Percentiles rank a stretch among this genome's conserved stretches.
Evolutionary conservation across 2,113 vertebrate genomes (phyloP).

Genomic region (Nothoprocta perdicaria): DNA sequence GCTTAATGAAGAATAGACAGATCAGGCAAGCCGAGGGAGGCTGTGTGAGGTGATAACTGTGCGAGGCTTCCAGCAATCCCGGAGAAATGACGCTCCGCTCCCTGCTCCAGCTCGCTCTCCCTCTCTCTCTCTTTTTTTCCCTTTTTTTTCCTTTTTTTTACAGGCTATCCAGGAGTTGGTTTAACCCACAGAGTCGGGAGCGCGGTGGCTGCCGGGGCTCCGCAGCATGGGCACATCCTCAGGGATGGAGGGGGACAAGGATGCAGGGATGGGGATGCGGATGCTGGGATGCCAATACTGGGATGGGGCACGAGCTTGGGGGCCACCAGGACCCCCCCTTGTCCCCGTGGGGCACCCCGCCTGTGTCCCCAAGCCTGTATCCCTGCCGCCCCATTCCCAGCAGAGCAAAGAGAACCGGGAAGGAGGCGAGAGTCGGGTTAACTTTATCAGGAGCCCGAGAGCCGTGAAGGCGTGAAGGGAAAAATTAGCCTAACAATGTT

Average conservation of each 20-base stretch:
- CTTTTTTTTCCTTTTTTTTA: not conserved
- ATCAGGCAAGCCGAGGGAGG: constrained; percentile 91
- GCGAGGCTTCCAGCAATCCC: constrained; percentile 92
- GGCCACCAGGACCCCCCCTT: too few species aligned
- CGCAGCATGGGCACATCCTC: not conserved
- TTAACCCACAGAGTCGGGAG: not conserved
- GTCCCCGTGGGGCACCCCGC: too few species aligned
- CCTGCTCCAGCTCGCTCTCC: not conserved
- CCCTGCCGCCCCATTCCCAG: too few species aligned
- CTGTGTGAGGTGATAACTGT: constrained; percentile 94
- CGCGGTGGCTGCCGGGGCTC: fast-evolving
- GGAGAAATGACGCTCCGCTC: constrained; percentile 84
- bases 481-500: constrained; percentile 91
- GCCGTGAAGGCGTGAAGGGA: constrained; percentile 71
- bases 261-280: not conserved
- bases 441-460: constrained; percentile 84
- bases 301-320: too few species aligned
- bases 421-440: constrained; percentile 79
- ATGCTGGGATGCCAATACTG: not conserved
- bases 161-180: not conserved
- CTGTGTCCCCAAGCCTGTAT: too few species aligned
- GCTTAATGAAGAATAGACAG: constrained; percentile 99
- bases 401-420: not conserved
- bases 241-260: fast-evolving
- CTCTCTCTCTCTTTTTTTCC: not conserved